These are phyloP conservation scores for Saturnia pavonia DNA, from an alignment of 2,888 invertebrate species.

Conservation along the genomic window DNA sequence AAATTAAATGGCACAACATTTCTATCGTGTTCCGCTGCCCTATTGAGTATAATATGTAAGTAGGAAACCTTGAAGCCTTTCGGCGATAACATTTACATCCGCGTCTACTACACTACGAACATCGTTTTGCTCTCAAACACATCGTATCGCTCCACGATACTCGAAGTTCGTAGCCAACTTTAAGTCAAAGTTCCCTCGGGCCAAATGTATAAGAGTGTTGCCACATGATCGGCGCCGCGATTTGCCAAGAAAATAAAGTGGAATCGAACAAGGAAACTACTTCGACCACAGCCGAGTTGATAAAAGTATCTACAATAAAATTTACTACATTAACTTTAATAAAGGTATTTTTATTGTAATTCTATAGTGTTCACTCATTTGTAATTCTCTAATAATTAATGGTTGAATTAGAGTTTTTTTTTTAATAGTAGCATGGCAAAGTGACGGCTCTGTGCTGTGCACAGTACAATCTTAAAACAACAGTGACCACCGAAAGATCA, in stretches of 20 bases:
- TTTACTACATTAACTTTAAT: constrained; percentile 23
- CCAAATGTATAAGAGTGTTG: constrained; percentile 78
- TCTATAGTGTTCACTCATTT: not conserved
- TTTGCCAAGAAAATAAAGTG: constrained; percentile 78
- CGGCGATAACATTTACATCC: constrained; percentile 61
- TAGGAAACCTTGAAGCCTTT: constrained; percentile 36
- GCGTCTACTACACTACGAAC: constrained; percentile 62
- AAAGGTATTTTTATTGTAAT: not conserved
- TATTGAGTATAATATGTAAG: not conserved
- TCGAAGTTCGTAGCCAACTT: constrained; percentile 56
- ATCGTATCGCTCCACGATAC: constrained; percentile 48
- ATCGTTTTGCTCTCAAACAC: constrained; percentile 79
- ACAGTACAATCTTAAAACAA: too few relatives aligned
- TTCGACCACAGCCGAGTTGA: constrained; percentile 64
- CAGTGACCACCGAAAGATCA: too few relatives aligned
- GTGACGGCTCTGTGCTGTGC: too few relatives aligned
- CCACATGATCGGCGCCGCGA: constrained; percentile 80
- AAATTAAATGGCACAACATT: not conserved
- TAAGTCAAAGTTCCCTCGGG: constrained; percentile 76
- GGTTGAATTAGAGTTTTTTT: not conserved
- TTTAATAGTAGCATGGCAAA: not conserved
- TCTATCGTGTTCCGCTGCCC: not conserved
- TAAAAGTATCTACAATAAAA: constrained; percentile 47
- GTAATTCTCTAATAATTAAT: not conserved
- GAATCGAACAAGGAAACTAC: constrained; percentile 63